Percentiles rank a stretch among this genome's conserved stretches.
These are phyloP conservation scores for Leucoraja erinaceus DNA, from an alignment of 2,113 vertebrate species.

Conservation along the genomic window DNA sequence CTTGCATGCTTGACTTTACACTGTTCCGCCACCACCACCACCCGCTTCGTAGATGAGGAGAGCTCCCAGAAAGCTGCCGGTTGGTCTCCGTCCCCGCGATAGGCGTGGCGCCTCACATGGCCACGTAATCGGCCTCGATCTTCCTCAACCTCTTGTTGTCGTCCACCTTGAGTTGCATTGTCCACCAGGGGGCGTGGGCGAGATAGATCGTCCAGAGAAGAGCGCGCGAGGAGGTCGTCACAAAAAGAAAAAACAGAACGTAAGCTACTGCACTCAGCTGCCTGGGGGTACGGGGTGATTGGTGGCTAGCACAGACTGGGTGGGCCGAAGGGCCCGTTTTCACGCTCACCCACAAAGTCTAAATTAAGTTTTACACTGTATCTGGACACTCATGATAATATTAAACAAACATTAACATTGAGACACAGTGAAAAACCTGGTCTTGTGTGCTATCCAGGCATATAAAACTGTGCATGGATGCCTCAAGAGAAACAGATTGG, in stretches of 20 bases:
- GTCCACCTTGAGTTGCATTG: neutral
- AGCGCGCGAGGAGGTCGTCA: neutral
- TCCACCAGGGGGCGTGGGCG: neutral
- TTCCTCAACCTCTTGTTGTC: constrained; percentile 35
- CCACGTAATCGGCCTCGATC: constrained; percentile 15
- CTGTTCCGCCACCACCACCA: neutral
- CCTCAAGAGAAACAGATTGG: no score
- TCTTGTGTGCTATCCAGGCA: no score
- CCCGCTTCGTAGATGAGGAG: neutral
- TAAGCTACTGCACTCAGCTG: neutral
- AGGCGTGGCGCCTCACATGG: neutral
- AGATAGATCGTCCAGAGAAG: neutral
- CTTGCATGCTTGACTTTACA: neutral
- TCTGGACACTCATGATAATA: no score
- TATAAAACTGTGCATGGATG: no score
- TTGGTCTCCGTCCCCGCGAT: neutral
- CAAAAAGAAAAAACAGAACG: neutral
- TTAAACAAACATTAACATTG: no score
- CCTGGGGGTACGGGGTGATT: no score
- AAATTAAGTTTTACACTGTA: no score
- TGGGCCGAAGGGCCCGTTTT: no score
- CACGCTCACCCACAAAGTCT: no score
- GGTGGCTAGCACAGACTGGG: no score
- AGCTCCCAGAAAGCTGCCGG: neutral
- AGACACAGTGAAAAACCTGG: no score